Evolutionary conservation across 1,140 invertebrate species (phyloP).

Genomic region (Apis cerana): DNA sequence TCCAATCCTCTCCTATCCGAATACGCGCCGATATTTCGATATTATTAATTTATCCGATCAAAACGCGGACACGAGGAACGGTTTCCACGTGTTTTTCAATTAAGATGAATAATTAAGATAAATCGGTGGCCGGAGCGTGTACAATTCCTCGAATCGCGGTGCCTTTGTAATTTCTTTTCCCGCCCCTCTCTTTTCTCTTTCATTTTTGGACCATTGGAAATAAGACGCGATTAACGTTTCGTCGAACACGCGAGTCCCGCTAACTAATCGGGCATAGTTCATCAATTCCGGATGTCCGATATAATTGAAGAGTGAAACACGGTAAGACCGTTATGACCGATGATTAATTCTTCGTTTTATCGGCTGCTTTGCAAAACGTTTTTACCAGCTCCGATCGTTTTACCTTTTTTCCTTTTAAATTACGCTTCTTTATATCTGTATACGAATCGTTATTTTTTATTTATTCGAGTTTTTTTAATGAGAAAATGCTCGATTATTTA

Average conservation of each 20-base stretch:
- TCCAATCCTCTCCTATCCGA: too few species aligned
- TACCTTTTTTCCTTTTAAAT: too few species aligned
- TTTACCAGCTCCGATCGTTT: background rate
- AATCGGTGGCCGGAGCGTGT: background rate
- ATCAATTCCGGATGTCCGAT: conserved; percentile 26
- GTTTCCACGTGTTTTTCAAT: background rate
- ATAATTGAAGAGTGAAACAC: conserved; percentile 18
- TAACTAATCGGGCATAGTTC: background rate
- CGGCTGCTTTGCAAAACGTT: background rate
- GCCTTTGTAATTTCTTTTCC: background rate
- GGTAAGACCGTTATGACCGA: background rate
- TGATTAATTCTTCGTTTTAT: conserved; percentile 9
- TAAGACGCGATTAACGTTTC: conserved; percentile 34
- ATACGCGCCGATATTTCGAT: too few species aligned
- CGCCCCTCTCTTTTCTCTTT: too few species aligned
- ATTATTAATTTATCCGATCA: too few species aligned
- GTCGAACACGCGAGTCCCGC: background rate
- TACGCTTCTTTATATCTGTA: too few species aligned
- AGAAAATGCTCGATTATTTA: too few species aligned
- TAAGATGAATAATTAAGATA: conserved; percentile 47
- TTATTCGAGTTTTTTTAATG: too few species aligned
- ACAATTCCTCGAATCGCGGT: conserved; percentile 11
- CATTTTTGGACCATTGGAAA: conserved; percentile 9
- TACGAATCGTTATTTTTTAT: too few species aligned
- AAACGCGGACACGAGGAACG: background rate